phyloP scores from a whole-genome alignment of 2,888 invertebrate species.

The Oxyscelio sp. region DNA sequence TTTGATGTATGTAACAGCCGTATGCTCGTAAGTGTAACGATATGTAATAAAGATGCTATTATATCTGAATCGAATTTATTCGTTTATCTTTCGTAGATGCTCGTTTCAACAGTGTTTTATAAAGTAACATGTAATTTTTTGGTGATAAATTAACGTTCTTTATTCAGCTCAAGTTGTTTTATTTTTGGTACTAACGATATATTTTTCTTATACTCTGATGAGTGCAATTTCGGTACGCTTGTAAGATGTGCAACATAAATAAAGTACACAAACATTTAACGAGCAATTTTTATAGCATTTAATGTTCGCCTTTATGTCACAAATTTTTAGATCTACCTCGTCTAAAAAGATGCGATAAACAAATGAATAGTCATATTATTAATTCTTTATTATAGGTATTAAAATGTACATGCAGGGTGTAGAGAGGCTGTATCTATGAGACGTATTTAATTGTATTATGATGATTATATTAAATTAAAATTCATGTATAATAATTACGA shows the following conservation, averaged over 20 bases:
- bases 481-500: conserved; percentile 28
- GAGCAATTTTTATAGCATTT: background rate
- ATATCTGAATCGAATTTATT: conserved; percentile 40
- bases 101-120: background rate
- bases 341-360: conserved; percentile 46
- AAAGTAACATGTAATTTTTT: background rate
- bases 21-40: conserved; percentile 63
- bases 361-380: conserved; percentile 11
- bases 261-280: conserved; percentile 3
- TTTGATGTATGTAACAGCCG: conserved; percentile 67
- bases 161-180: background rate
- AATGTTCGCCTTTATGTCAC: conserved; percentile 3
- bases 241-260: background rate
- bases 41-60: conserved; percentile 69
- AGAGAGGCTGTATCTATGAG: conserved; percentile 45
- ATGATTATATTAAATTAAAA: conserved; percentile 48
- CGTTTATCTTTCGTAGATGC: conserved; percentile 25
- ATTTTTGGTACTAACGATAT: background rate
- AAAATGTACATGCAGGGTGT: conserved; percentile 43
- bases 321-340: conserved; percentile 53
- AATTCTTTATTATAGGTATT: conserved; percentile 26
- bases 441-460: conserved; percentile 43
- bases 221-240: background rate
- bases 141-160: background rate
- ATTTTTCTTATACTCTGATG: background rate